Conservation (phyloP, 2,113 vertebrate species). For the Pelvicachromis taeniatus region DNA sequence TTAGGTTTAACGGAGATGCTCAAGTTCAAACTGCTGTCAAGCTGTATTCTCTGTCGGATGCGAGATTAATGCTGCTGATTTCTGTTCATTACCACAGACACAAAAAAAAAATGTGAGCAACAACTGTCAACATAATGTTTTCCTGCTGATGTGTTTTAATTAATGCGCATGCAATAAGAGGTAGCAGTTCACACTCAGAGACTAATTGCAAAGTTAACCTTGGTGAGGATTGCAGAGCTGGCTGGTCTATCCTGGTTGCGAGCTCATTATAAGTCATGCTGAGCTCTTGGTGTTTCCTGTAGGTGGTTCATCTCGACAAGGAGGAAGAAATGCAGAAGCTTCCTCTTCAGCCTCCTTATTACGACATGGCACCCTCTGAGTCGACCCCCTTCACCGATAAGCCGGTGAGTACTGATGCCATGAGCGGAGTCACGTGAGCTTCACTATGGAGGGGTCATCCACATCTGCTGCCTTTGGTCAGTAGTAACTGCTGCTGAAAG, state of each 20-base stretch:
- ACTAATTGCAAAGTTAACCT: neutral
- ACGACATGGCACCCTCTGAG: constrained; percentile 82
- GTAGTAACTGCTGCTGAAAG: constrained; percentile 9
- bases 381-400: constrained; percentile 79
- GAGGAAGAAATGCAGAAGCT: constrained; percentile 84
- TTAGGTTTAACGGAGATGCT: constrained; percentile 3
- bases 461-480: neutral
- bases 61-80: neutral
- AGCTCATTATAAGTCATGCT: constrained; percentile 19
- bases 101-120: neutral
- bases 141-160: neutral
- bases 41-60: neutral
- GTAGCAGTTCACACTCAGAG: neutral
- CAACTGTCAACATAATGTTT: neutral
- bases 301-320: constrained; percentile 87
- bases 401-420: constrained; percentile 76
- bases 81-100: constrained; percentile 2
- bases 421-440: neutral
- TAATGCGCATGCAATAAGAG: neutral
- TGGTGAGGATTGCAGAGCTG: neutral
- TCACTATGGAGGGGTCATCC: neutral
- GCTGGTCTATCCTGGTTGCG: neutral
- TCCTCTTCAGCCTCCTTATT: constrained; percentile 83
- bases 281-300: constrained; percentile 41
- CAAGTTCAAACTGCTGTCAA: constrained; percentile 23